Conservation (phyloP, 2,797 vertebrate genomes). For the Mycteria americana region DNA sequence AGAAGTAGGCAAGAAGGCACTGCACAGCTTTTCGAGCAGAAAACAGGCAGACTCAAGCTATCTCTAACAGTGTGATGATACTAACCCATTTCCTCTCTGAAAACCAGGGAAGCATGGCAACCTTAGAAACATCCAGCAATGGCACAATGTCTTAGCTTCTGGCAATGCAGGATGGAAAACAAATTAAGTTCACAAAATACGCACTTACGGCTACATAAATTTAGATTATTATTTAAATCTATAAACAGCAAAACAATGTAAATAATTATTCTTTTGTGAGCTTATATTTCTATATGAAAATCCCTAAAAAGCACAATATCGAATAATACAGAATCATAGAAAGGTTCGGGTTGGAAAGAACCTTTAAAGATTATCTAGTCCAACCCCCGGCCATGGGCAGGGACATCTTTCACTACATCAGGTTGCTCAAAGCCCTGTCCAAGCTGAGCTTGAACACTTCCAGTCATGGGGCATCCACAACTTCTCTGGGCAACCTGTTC, state of each 20-base stretch:
- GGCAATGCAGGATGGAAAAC: background rate
- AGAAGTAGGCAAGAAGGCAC: background rate
- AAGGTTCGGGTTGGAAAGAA: background rate
- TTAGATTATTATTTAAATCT: background rate
- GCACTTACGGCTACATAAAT: background rate
- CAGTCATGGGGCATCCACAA: rapidly evolving
- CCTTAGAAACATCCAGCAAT: background rate
- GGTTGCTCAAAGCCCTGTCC: background rate
- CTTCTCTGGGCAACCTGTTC: background rate
- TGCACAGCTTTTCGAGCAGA: background rate
- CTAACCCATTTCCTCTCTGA: background rate
- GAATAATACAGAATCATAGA: background rate
- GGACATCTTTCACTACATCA: background rate
- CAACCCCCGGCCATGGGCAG: rapidly evolving
- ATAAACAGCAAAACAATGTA: background rate
- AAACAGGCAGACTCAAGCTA: background rate
- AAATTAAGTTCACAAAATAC: background rate
- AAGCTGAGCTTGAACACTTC: background rate
- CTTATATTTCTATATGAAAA: background rate
- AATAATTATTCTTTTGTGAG: background rate
- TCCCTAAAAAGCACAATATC: background rate
- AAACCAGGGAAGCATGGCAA: background rate
- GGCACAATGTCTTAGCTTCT: background rate
- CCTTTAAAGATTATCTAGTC: background rate
- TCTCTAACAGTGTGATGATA: background rate